Evolutionary conservation across 2,797 vertebrate genomes (phyloP).

Genomic region (Neosilurus mollespiculum): DNA sequence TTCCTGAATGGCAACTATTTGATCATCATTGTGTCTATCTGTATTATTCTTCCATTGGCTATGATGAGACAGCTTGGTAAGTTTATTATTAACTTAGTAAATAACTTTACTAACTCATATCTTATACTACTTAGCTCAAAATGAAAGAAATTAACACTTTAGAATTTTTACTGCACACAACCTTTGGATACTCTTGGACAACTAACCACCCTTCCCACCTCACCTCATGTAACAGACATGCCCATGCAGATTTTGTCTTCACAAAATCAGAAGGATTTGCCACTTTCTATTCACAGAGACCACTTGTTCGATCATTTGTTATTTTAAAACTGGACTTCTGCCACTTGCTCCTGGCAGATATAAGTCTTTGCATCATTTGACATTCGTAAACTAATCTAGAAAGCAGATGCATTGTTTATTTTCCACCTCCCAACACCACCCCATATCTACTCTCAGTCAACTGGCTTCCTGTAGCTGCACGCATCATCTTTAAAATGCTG

Average conservation of each 20-base stretch:
- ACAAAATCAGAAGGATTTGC: neutral
- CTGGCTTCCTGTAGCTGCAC: neutral
- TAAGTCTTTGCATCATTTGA: neutral
- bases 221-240: neutral
- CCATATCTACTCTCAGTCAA: neutral
- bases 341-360: neutral
- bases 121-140: neutral
- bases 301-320: neutral
- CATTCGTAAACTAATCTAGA: neutral
- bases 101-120: neutral
- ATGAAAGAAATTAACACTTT: neutral
- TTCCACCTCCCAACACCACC: neutral
- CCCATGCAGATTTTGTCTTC: neutral
- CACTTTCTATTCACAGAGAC: neutral
- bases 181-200: neutral
- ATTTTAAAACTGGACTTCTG: neutral
- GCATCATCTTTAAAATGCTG: no score
- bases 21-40: slow-evolving; percentile 82
- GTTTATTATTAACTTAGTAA: slow-evolving; percentile 38
- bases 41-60: slow-evolving; percentile 88
- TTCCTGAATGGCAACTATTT: slow-evolving; percentile 89
- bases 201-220: neutral
- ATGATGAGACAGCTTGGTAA: slow-evolving; percentile 92
- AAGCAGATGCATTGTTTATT: neutral
- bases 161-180: neutral